A percentile compares a stretch with the other conserved stretches of the same genome.
Conservation (phyloP, 1,140 invertebrate species). For the Hermetia illucens region DNA sequence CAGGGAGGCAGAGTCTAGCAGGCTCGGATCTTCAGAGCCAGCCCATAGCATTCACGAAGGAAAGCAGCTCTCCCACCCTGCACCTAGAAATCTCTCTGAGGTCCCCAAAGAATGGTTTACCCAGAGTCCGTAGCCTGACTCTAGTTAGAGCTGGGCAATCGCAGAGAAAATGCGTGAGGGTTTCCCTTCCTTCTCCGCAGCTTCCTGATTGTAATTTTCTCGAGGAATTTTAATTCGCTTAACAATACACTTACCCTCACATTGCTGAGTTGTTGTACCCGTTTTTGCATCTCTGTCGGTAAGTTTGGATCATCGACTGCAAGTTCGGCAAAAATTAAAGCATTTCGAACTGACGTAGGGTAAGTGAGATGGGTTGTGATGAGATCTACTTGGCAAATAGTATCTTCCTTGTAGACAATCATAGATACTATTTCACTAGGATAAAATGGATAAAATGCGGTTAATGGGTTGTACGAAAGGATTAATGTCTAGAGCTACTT, state of each 20-base stretch:
- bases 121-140: no score
- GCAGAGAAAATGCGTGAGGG: no score
- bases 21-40: no score
- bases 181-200: slow-evolving; percentile 5
- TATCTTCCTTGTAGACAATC: slow-evolving; percentile 5
- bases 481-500: slow-evolving; percentile 7
- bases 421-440: slow-evolving; percentile 8
- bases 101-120: no score
- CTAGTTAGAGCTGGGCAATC: no score
- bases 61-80: no score
- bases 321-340: slow-evolving; percentile 23
- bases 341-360: slow-evolving; percentile 15
- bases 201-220: slow-evolving; percentile 1
- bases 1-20: no score
- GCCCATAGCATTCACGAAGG: no score
- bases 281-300: no score
- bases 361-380: slow-evolving; percentile 8
- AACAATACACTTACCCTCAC: no score
- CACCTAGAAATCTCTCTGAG: no score
- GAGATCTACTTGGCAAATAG: slow-evolving; percentile 12
- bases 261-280: no score
- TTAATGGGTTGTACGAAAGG: not conserved
- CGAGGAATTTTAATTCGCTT: not conserved
- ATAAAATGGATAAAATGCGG: not conserved
- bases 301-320: slow-evolving; percentile 8